Evolutionary conservation across 2,888 invertebrate species (phyloP), one percentile per base, ranked within the genome.

Genomic region (Plagiodera versicolora): DNA sequence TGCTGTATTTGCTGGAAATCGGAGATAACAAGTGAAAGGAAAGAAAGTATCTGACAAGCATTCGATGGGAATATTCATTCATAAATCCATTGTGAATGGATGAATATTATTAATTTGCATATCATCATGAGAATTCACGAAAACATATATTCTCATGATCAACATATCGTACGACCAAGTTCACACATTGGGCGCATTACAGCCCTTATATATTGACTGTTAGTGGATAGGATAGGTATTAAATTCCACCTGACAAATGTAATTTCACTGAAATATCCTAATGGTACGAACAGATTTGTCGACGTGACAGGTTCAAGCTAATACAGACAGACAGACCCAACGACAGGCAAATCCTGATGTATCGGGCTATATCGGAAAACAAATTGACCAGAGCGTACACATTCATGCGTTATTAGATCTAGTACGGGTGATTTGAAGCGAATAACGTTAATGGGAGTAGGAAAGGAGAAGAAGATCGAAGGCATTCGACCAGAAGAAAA

Each of bases 261-360:
- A 77, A 77, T 79, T 78, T 77, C 72, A 72, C 69, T 73, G 77
- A 77, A 76, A 77, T 77, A 76, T 76, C 74, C 77, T 75, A 79
- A 77, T 77, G 76, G 78, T 70, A 71, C 74, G 75, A 78, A 77
- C 77, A 78, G 77, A 78, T 78, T 78, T 78, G 79, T 78, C 74
- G 74, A 71, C 66, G 72, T 77, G 75, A 76, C 78, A 77, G 75
- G 73, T 71, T 67, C 70, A 69, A 72, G 72, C 74, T 78, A 78
- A 78, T 77, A 72, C 74, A 72, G 74, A 73, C 75, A 73, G 75
- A 77, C 76, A 75, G 75, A 77, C 77, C 76, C 77, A 78, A 77
- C 75, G 76, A 76, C 77, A 78, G 75, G 73, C 71, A 73, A 75
- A 77, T 74, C 76, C 70, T 78, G 77, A 78, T 77, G 74, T 74